A percentile compares a stretch with the other conserved stretches of the same genome.
These are phyloP conservation scores for Andrena flavipes DNA, from an alignment of 2,888 invertebrate genomes.

Conservation along the genomic window DNA sequence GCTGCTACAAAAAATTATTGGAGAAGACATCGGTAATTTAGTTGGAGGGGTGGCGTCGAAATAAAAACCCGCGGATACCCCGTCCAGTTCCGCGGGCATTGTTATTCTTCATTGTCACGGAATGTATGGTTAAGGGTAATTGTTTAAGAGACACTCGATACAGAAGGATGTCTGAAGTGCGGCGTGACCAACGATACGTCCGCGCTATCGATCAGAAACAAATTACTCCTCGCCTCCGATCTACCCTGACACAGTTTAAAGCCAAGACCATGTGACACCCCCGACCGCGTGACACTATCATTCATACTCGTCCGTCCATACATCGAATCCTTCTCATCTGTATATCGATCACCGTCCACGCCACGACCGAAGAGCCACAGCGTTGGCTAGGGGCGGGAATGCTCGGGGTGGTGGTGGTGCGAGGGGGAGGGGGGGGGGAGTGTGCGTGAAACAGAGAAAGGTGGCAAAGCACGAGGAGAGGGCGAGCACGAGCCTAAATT, in stretches of 20 bases:
- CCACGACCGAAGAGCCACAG: slow-evolving; percentile 45
- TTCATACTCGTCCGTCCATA: slow-evolving; percentile 69
- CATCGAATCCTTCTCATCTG: slow-evolving; percentile 66
- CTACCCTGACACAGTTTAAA: slow-evolving; percentile 64
- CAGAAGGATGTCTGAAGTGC: not conserved
- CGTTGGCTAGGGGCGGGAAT: slow-evolving; percentile 15
- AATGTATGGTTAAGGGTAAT: not conserved
- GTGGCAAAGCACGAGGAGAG: slow-evolving; percentile 47
- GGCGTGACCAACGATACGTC: not conserved
- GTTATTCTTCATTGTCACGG: not conserved
- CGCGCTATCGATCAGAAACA: slow-evolving; percentile 47
- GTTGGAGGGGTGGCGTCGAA: not conserved
- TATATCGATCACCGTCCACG: slow-evolving; percentile 64
- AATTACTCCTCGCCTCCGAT: slow-evolving; percentile 55
- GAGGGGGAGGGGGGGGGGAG: not conserved
- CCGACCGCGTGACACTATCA: slow-evolving; percentile 72
- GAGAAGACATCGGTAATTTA: not conserved
- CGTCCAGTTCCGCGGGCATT: not conserved
- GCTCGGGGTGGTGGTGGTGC: not conserved
- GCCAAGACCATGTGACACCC: slow-evolving; percentile 67
- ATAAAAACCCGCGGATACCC: not conserved
- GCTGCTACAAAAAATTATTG: not conserved
- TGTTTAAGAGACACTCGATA: not conserved
- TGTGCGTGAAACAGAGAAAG: slow-evolving; percentile 34
- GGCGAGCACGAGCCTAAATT: slow-evolving; percentile 7